Base-by-base conservation (phyloP, 2,797 vertebrate genomes). In the Neomorphus geoffroyi region DNA sequence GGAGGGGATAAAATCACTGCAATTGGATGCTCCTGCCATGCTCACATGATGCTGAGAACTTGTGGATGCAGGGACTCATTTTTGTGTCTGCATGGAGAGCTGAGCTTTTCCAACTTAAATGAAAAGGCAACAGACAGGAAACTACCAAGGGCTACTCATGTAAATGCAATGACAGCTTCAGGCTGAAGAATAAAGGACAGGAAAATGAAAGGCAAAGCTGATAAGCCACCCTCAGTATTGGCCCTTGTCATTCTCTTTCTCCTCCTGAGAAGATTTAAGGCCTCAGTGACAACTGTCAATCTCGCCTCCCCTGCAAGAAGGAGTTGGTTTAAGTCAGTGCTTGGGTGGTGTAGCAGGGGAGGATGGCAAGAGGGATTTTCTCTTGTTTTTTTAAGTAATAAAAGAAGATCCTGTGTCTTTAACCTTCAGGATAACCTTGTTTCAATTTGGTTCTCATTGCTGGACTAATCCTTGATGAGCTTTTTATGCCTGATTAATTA, bases 401-500 rank as follows among this genome's bases (percentile, higher is more conserved):
- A 93, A 93, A 93, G 88, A 92, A 83, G 82, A 92, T 91, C 86
- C 13, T 12, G 24, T 72, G 67, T 88, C 85, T 95, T 97, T 97
- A 96, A 97, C 97, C 97, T 97, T 96, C 96, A 96, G 35, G n/a
- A 78, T 95, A 97, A 97, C 97, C 97, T 97, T 97, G 90, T 88
- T 92, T 91, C 88, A 94, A 51, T 73, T 85, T 94, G 70, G 75
- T 80, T 96, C 85, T 92, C 93, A 16, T 86, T 86, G 91, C 93
- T 94, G 96, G 96, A 89, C 96, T 92, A 87, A 78, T 96, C 67
- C 96, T 97, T 97, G 97, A 97, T 97, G 97, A 97, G 96, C 80
- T 94, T 97, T 96, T 92, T 96, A 93, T 95, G 95, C 96, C 86
- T 97, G 96, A 97, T 96, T 97, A 97, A 97, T 97, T 96, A 97